Evolutionary conservation across 2,113 vertebrate genomes (phyloP), one percentile per base, ranked within the genome.

Genomic region (Dicrurus megarhynchus): DNA sequence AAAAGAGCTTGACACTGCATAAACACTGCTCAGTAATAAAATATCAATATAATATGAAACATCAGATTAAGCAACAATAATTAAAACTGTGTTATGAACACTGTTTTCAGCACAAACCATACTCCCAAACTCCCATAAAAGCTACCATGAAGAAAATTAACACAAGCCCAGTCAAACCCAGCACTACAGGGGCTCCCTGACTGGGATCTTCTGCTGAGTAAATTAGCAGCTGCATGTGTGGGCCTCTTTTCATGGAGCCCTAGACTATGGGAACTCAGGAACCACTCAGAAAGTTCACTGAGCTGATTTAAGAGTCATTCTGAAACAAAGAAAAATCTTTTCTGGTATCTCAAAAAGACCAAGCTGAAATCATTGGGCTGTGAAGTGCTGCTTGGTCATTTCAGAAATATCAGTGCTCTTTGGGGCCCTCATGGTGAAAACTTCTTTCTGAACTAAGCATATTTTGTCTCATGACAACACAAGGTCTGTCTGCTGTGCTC

Each of bases 401-500:
- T 75, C 56, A 56, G 39, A 92, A 86, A 52, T 32, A 17, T 7
- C 33, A 61, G 5, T 35, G 35, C 6, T 78, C 27, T 35, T 42
- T n/a, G 15, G 10, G 19, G 27, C 3, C 26, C 16, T 84, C 49
- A 39, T 27, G 19, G 23, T 63, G 39, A 89, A 87, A 44, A 21
- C 7, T 56, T 67, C 52, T 47, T 83, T n/a, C 27, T 68, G 61
- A 90, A 50, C 24, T 35, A 56, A 53, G 44, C 35, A 50, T 75
- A 16, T 75, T 82, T 75, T 67, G n/a, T n/a, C 35, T 92, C 30
- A 52, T 56, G 35, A 89, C 71, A 95, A 80, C 46, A 83, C 63
- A 81, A 90, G 42, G 32, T 92, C 77, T 97, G 84, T 61, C 77
- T 95, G 71, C 92, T 96, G 78, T 84, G 92, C 74, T 97, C 96